These are phyloP conservation scores for Vandiemenella viatica DNA, from an alignment of 2,888 invertebrate species.

Conservation along the genomic window DNA sequence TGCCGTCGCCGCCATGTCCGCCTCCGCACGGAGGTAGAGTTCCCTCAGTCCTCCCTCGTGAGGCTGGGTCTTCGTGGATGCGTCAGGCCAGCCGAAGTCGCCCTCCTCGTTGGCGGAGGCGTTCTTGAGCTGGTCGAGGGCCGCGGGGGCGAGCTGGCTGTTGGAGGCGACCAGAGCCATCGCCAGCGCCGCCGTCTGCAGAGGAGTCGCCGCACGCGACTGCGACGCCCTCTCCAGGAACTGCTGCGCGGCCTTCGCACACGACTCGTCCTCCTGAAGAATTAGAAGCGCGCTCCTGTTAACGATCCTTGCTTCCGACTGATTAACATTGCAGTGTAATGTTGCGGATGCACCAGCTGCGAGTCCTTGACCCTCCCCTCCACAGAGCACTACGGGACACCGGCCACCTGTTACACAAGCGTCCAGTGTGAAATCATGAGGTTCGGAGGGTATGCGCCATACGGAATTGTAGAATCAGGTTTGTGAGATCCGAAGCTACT, in stretches of 20 bases:
- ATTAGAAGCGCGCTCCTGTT: not conserved
- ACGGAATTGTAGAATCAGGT: too few species aligned
- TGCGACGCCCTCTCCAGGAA: constrained; percentile 37
- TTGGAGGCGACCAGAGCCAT: constrained; percentile 40
- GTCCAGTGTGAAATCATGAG: too few species aligned
- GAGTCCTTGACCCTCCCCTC: too few species aligned
- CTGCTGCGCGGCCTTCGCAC: constrained; percentile 34
- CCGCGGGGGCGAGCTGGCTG: constrained; percentile 39
- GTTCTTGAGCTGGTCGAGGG: constrained; percentile 39
- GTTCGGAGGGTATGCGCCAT: too few species aligned
- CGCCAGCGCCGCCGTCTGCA: constrained; percentile 42
- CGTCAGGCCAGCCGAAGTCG: constrained; percentile 50
- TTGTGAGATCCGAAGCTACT: too few species aligned
- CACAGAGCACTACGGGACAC: too few species aligned
- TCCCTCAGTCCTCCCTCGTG: too few species aligned
- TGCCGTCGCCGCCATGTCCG: not conserved
- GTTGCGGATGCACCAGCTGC: too few species aligned
- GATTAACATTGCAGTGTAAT: too few species aligned
- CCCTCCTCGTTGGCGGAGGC: constrained; percentile 50
- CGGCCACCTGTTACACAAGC: too few species aligned
- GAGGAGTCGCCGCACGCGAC: constrained; percentile 38
- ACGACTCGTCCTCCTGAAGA: constrained; percentile 6
- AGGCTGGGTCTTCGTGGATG: too few species aligned
- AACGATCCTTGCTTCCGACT: too few species aligned
- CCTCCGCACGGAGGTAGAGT: not conserved